A percentile compares a stretch with the other conserved stretches of the same genome.
These are phyloP conservation scores for Cecidostiba fungosa DNA, from an alignment of 2,888 invertebrate genomes.

Conservation along the genomic window DNA sequence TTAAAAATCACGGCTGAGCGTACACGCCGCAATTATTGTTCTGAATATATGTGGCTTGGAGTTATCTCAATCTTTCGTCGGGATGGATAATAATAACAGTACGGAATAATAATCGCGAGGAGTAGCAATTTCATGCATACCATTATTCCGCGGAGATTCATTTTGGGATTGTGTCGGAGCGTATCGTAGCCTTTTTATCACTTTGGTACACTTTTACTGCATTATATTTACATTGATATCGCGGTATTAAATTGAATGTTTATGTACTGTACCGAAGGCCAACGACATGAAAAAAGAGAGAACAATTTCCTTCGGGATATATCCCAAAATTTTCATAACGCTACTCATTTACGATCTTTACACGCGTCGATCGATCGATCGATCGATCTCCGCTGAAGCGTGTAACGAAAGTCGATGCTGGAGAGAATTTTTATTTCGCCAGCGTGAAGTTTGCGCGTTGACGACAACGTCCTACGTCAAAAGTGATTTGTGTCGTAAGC, in stretches of 20 bases:
- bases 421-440: constrained; percentile 24
- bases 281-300: neutral
- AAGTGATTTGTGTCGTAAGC: constrained; percentile 32
- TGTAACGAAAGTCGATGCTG: constrained; percentile 10
- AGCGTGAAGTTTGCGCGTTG: neutral
- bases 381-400: constrained; percentile 31
- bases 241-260: neutral
- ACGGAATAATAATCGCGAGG: neutral
- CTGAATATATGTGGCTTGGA: neutral
- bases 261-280: neutral
- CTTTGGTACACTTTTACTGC: neutral
- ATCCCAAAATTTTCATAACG: neutral
- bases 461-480: constrained; percentile 16
- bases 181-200: constrained; percentile 6
- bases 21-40: constrained; percentile 6
- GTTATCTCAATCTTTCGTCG: constrained; percentile 6
- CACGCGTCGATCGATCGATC: neutral
- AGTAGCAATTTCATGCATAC: neutral
- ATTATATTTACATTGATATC: constrained; percentile 10
- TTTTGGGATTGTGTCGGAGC: neutral
- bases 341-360: neutral
- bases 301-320: neutral
- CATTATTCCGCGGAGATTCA: neutral
- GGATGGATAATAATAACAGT: constrained; percentile 19
- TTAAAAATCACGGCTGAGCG: neutral